phyloP scores from a whole-genome alignment of 2,888 invertebrate genomes.

The Aporophyla nigra region DNA sequence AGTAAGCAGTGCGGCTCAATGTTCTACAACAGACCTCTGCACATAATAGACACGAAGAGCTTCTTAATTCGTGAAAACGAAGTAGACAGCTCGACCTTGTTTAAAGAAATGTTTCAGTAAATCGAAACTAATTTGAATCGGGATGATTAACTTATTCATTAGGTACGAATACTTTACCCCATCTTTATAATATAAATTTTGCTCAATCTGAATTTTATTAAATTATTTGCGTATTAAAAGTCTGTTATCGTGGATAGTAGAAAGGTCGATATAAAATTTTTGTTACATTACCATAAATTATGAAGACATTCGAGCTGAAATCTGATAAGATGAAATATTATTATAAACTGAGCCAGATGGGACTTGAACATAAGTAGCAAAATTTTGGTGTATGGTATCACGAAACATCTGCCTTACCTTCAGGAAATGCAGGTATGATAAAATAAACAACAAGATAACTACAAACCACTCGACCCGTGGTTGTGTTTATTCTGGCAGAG shows the following conservation, averaged over 20 bases:
- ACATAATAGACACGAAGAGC: constrained; percentile 73
- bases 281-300: neutral
- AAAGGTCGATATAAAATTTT: neutral
- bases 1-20: constrained; percentile 80
- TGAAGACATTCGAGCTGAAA: neutral
- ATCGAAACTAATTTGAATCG: neutral
- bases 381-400: neutral
- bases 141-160: neutral
- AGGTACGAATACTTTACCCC: too few relatives aligned
- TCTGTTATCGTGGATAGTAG: neutral
- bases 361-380: neutral
- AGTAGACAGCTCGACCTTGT: neutral
- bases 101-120: neutral
- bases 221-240: neutral
- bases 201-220: neutral
- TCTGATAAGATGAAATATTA: neutral
- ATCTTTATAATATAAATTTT: neutral
- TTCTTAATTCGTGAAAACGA: constrained; percentile 85
- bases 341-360: too few relatives aligned
- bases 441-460: neutral
- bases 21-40: constrained; percentile 79
- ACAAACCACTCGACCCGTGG: neutral
- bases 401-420: too few relatives aligned
- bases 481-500: neutral
- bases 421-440: neutral